Evolutionary conservation across 2,797 vertebrate genomes (phyloP), one percentile per base, ranked within the genome.

Genomic region (Anguilla pacifica): DNA sequence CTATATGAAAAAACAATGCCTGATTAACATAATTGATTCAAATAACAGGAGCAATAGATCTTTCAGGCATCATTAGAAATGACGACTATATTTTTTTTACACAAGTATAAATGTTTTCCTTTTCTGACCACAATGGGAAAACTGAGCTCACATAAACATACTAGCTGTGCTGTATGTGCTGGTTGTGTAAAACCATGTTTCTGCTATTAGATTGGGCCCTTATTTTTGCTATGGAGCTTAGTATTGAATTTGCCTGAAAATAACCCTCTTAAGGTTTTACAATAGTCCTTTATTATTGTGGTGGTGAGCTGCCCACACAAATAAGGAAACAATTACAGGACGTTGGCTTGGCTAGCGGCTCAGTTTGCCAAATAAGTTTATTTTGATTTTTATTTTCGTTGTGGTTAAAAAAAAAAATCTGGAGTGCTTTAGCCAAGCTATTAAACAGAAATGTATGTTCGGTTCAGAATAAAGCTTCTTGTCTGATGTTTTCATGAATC

Each of bases 241-340:
- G 87, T 87, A 57, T 89, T 91, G 90, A 91, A 93, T 91, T 90
- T 92, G 90, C 85, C 89, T 91, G 91, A 89, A 92, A 92, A 92
- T 91, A 94, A 92, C 86, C 89, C 89, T 91, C 90, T 90, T 87
- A 87, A 87, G 53, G 25, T 92, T 95, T 94, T 95, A 89, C 92
- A 84, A 91, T 93, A 92, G 91, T 87, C 51, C 91, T 92, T 91
- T 90, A 91, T 93, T 86, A 91, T 91, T 93, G 89, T 91, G 91
- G 94, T 89, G 93, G 94, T 72, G 83, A 95, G 92, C 83, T 79
- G 91, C 90, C 92, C 89, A 90, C 90, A 88, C 92, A 93, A 95
- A 95, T 92, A 91, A 96, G 95, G 95, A 95, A 96, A 96, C 96
- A 97, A 96, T 97, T 97, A 96, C 95, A 96, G 94, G 91, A 95